phyloP scores from a whole-genome alignment of 2,888 invertebrate species.

The Chrysolina oricalcia region DNA sequence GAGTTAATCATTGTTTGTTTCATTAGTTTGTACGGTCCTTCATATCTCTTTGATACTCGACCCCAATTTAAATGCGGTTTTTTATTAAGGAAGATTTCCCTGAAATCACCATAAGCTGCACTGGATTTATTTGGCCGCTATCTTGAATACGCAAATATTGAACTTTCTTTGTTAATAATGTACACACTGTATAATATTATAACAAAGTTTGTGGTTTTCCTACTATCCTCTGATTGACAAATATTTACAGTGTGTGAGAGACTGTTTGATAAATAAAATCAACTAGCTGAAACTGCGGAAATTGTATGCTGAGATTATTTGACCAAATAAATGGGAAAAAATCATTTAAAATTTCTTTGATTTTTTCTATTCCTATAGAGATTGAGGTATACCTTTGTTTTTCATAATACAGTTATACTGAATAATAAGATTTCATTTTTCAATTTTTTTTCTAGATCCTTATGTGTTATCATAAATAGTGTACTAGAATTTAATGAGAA shows the following conservation, averaged over 20 bases:
- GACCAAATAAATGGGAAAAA: too few relatives aligned
- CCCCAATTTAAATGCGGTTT: not conserved
- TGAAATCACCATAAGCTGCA: not conserved
- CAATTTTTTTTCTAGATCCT: too few relatives aligned
- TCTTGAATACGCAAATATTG: slow-evolving; percentile 4
- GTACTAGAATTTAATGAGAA: too few relatives aligned
- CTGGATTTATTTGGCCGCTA: not conserved
- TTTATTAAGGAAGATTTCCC: slow-evolving; percentile 1
- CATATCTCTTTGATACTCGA: not conserved
- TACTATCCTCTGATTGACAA: not conserved
- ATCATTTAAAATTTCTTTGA: too few relatives aligned
- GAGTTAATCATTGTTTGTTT: not conserved
- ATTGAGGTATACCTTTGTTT: too few relatives aligned
- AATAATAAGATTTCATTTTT: too few relatives aligned
- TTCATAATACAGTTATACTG: too few relatives aligned
- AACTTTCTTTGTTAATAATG: not conserved
- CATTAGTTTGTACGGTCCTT: not conserved
- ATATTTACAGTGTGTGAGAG: not conserved
- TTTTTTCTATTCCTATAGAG: too few relatives aligned
- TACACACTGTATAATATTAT: not conserved
- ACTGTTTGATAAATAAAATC: not conserved
- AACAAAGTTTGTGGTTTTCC: not conserved
- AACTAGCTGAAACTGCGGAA: not conserved
- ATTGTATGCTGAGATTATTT: too few relatives aligned
- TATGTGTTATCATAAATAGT: too few relatives aligned